Base-by-base conservation (phyloP, 2,113 vertebrate genomes). In the Galbula dea region DNA sequence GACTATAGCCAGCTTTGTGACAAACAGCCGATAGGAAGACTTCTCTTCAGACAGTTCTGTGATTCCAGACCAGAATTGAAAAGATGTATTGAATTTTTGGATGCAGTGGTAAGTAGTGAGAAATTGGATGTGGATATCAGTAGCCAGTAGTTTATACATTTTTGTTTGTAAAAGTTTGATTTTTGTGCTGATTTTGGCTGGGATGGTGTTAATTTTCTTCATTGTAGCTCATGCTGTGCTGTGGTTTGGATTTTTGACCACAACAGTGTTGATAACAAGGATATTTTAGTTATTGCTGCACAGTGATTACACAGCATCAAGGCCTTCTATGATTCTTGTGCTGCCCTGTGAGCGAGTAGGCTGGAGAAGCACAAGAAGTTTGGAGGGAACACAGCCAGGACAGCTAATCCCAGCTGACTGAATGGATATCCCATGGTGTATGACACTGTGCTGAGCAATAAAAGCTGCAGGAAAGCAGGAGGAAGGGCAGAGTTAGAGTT, bases 11-110 rank as follows among this genome's bases (percentile, higher is more conserved):
- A 98, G 91, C 98, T 99, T 55, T 99, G 99, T 95, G 98, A 99
- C 95, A 98, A 98, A 95, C 99, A 99, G 94, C 98, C 99, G 0
- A 99, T 99, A 61, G 99, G 99, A 79, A 98, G 98, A 86, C 98
- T 98, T 93, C 98, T 99, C 75, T 99, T 99, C 97, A 98, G 99
- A 87, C 98, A 99, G 93, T 99, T 98, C 97, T 99, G 99, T 90
- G 98, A 98, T 83, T 98, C 98, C 14, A 97, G 97, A 89, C 96
- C 96, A 41, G 97, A 98, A 74, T 96, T 99, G 82, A 98, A 98
- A 95, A 97, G 97, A 83, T 98, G 98, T 93, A 98, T 98, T 57
- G 98, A 99, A 85, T 99, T 99, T 89, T 97, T 99, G 96, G 98
- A 99, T 72, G 97, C 98, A 54, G 99, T 99, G 98, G 99, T 99